These are phyloP conservation scores for Cerceris ruficornis DNA, from an alignment of 2,888 invertebrate species.

Conservation along the genomic window DNA sequence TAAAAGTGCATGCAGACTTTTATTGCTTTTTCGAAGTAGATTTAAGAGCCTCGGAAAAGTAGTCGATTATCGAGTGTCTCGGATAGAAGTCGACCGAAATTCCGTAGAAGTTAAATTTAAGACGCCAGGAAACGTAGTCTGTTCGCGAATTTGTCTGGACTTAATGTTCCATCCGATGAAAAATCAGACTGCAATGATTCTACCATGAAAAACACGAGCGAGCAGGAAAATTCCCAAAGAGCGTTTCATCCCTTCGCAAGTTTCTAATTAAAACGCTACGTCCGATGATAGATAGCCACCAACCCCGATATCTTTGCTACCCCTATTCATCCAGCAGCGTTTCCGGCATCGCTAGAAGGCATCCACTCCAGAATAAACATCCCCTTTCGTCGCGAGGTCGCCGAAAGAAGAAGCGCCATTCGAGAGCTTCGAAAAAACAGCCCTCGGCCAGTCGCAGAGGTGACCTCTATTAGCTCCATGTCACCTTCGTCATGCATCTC, in stretches of 20 bases:
- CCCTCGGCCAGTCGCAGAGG: conserved; percentile 6
- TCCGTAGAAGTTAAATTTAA: no score
- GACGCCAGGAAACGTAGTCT: no score
- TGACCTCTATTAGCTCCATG: conserved; percentile 32
- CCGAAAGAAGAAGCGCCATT: neutral
- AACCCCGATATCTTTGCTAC: neutral
- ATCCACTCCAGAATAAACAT: neutral
- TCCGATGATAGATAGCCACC: neutral
- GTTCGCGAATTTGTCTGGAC: no score
- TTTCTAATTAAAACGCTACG: neutral
- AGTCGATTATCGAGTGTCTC: neutral
- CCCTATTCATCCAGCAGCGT: neutral
- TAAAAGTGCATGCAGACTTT: no score
- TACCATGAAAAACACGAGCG: no score
- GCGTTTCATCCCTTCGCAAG: no score
- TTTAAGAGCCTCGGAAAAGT: neutral
- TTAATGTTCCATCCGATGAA: no score
- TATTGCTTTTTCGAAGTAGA: no score
- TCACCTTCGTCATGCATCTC: neutral
- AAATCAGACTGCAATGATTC: no score
- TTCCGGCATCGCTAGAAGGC: conserved; percentile 7
- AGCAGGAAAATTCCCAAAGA: no score
- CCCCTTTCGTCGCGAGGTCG: neutral
- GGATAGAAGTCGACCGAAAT: neutral
- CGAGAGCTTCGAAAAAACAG: neutral